Conservation (phyloP, 1,140 invertebrate genomes). For the Papilio machaon region DNA sequence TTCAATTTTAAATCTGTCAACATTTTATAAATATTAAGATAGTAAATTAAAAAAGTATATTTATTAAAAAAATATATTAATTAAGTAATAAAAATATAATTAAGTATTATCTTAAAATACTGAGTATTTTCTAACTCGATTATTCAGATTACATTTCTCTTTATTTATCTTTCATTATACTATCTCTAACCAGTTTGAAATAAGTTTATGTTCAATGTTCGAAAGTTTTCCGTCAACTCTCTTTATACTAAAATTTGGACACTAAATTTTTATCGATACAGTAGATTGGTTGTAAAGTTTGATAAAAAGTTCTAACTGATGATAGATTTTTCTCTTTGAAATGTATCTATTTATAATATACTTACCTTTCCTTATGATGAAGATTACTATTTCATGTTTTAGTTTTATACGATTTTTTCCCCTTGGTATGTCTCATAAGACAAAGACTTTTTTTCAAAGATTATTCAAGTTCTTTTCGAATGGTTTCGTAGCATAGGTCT, state of each 20-base stretch:
- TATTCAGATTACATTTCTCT: not conserved
- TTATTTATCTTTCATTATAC: not conserved
- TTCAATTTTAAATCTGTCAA: too few relatives aligned
- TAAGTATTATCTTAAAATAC: not conserved
- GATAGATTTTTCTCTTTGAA: too few relatives aligned
- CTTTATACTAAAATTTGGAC: not conserved
- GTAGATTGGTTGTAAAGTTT: not conserved
- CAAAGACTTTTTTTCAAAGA: too few relatives aligned
- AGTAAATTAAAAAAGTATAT: not conserved
- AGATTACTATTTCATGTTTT: too few relatives aligned
- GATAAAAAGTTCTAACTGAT: not conserved
- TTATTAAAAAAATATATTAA: not conserved
- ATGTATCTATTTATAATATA: too few relatives aligned
- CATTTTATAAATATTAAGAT: too few relatives aligned
- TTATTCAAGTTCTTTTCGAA: too few relatives aligned
- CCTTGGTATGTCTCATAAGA: too few relatives aligned
- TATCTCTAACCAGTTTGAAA: not conserved
- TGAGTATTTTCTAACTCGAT: not conserved
- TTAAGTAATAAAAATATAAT: not conserved
- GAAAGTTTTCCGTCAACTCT: not conserved
- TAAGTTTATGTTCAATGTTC: not conserved
- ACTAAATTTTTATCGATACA: conserved; percentile 1
- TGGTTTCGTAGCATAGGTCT: too few relatives aligned
- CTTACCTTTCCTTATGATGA: too few relatives aligned
- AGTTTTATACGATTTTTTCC: too few relatives aligned